A percentile compares a stretch with the other conserved stretches of the same genome.
These are phyloP conservation scores for Aethina tumida DNA, from an alignment of 1,140 invertebrate species.

Conservation along the genomic window DNA sequence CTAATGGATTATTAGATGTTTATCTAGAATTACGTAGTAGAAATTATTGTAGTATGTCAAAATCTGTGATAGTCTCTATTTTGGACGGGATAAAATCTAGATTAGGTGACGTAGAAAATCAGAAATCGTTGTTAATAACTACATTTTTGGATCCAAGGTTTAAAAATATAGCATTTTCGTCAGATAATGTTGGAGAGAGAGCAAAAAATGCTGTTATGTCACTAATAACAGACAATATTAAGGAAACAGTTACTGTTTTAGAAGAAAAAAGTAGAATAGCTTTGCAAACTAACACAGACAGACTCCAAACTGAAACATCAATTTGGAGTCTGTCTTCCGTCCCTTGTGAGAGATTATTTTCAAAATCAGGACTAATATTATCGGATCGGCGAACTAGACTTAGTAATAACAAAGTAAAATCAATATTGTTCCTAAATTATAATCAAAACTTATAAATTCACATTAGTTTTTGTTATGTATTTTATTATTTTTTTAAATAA, in stretches of 20 bases:
- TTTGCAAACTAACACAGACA: no score
- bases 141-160: conserved; percentile 15
- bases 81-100: conserved; percentile 7
- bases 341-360: conserved; percentile 9
- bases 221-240: background rate
- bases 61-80: conserved; percentile 4
- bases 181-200: background rate
- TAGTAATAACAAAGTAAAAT: background rate
- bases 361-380: conserved; percentile 7
- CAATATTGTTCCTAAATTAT: conserved; percentile 6
- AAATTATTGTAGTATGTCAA: background rate
- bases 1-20: conserved; percentile 9
- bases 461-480: no score
- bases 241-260: no score
- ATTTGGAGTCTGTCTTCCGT: no score
- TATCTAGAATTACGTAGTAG: conserved; percentile 7
- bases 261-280: no score
- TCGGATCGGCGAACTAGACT: conserved; percentile 7
- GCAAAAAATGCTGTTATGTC: conserved; percentile 4
- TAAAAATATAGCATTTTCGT: conserved; percentile 11
- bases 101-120: conserved; percentile 8
- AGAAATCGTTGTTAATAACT: conserved; percentile 4
- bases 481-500: no score
- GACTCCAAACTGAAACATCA: no score
- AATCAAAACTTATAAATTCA: no score